These are phyloP conservation scores for Zapornia atra DNA, from an alignment of 2,113 vertebrate species.

Conservation along the genomic window DNA sequence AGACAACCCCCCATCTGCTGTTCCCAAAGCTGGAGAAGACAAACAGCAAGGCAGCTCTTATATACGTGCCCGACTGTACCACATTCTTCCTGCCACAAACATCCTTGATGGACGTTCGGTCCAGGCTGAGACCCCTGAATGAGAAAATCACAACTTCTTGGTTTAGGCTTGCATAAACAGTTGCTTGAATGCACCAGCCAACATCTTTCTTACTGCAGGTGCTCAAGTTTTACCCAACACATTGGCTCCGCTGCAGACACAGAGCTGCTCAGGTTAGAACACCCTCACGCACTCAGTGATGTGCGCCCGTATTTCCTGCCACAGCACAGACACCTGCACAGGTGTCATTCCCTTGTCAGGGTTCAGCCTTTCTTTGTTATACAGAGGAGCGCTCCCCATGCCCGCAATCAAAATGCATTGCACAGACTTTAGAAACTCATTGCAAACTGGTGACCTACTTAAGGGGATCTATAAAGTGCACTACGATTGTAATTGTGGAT, in stretches of 20 bases:
- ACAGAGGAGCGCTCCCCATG: neutral
- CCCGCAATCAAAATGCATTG: rapidly evolving
- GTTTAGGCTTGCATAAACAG: neutral
- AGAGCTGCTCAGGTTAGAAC: neutral
- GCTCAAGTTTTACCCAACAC: neutral
- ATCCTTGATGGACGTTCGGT: neutral
- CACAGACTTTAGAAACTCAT: neutral
- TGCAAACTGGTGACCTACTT: neutral
- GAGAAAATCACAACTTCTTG: neutral
- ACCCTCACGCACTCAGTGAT: neutral
- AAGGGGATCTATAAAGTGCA: neutral
- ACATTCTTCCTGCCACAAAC: neutral
- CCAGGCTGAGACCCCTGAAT: neutral
- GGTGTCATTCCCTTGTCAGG: neutral
- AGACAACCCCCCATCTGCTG: constrained; percentile 47
- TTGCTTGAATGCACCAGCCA: neutral
- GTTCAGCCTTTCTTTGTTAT: neutral
- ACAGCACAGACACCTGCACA: neutral
- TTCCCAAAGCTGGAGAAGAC: neutral
- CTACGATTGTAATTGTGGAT: neutral
- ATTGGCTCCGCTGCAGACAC: neutral
- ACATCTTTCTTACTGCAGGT: neutral
- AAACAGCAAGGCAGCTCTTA: neutral
- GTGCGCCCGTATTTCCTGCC: neutral
- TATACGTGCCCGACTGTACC: neutral